These are phyloP conservation scores for Cataglyphis rosenhaueri DNA, from an alignment of 2,888 invertebrate species.

Conservation along the genomic window DNA sequence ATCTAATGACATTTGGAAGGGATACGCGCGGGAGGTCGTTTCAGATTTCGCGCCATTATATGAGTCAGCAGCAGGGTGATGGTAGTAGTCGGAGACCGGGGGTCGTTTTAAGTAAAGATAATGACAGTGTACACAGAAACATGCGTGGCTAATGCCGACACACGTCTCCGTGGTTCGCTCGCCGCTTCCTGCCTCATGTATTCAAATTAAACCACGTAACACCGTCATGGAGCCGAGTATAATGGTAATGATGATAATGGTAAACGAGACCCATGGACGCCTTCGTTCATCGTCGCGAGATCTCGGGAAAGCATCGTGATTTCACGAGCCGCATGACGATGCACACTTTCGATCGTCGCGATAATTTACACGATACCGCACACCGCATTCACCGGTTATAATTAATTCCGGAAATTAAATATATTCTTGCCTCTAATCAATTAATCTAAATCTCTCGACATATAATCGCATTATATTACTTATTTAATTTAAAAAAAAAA, in stretches of 20 bases:
- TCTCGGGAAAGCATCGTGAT: conserved; percentile 52
- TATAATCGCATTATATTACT: not conserved
- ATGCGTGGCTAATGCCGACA: conserved; percentile 78
- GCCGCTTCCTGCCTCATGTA: conserved; percentile 80
- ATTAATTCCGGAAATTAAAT: conserved; percentile 31
- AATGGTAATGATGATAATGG: conserved; percentile 78
- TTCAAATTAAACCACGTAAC: conserved; percentile 82
- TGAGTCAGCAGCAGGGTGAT: conserved; percentile 65
- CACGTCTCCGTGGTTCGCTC: conserved; percentile 56
- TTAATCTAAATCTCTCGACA: not conserved
- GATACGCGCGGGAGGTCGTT: conserved; percentile 64
- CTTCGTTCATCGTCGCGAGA: conserved; percentile 57
- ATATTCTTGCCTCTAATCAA: not conserved
- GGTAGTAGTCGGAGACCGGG: conserved; percentile 30
- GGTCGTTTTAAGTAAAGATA: conserved; percentile 72
- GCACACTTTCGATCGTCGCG: conserved; percentile 52
- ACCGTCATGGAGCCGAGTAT: conserved; percentile 66
- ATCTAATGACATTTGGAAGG: conserved; percentile 55
- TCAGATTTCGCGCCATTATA: conserved; percentile 69
- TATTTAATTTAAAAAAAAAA: not conserved
- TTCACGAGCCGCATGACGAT: conserved; percentile 61
- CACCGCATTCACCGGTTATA: conserved; percentile 24
- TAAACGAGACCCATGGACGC: conserved; percentile 73
- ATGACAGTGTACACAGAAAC: conserved; percentile 77
- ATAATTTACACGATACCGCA: conserved; percentile 26